Evolutionary conservation across 1,140 invertebrate species (phyloP).

Genomic region (Berghia stephanieae): DNA sequence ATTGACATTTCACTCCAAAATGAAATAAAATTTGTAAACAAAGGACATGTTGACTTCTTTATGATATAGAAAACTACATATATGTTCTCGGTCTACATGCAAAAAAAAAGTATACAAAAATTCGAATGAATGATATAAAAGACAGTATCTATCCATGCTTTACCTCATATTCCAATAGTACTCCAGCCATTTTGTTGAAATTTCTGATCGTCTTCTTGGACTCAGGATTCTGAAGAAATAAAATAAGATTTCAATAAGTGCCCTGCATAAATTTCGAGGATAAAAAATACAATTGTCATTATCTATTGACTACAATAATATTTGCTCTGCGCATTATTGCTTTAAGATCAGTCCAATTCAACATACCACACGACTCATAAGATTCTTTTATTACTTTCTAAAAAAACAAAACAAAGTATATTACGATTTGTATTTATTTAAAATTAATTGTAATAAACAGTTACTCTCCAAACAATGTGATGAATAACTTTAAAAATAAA

Average conservation of each 20-base stretch:
- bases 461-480: neutral
- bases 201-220: slow-evolving; percentile 70
- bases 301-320: no score
- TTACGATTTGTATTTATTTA: no score
- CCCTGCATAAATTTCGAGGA: slow-evolving; percentile 16
- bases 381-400: no score
- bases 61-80: no score
- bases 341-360: neutral
- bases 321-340: neutral
- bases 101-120: no score
- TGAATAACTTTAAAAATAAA: no score
- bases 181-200: slow-evolving; percentile 73
- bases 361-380: neutral
- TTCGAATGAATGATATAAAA: slow-evolving; percentile 1
- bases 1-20: no score
- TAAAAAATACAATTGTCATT: neutral
- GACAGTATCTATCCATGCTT: neutral
- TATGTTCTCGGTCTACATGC: no score
- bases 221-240: slow-evolving; percentile 68
- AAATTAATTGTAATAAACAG: no score
- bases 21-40: no score
- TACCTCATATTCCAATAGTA: slow-evolving; percentile 68
- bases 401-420: no score
- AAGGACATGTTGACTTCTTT: no score
- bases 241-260: neutral